Evolutionary conservation across 1,140 invertebrate species (phyloP).

Genomic region (Bactericera cockerelli): DNA sequence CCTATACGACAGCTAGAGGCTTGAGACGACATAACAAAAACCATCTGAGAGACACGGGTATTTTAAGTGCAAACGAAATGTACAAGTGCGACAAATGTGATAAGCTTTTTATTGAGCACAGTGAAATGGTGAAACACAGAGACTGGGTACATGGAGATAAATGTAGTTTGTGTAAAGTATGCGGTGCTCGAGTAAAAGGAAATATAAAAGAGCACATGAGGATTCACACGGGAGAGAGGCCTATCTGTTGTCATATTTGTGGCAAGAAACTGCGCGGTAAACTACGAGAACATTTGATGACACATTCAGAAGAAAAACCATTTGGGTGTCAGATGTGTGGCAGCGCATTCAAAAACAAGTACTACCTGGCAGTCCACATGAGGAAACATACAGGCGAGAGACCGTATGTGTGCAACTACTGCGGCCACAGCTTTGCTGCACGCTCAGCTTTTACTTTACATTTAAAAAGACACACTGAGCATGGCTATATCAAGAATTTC

Average conservation of each 20-base stretch:
- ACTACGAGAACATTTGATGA: constrained; percentile 34
- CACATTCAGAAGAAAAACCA: constrained; percentile 43
- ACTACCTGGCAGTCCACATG: constrained; percentile 34
- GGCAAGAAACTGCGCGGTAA: constrained; percentile 50
- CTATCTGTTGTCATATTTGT: constrained; percentile 46
- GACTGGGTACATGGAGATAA: constrained; percentile 4
- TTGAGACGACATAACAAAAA: constrained; percentile 1
- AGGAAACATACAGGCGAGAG: constrained; percentile 19
- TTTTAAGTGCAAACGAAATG: neutral
- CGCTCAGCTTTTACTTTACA: neutral
- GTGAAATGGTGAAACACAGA: neutral
- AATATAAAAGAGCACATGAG: constrained; percentile 4
- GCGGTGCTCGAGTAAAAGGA: constrained; percentile 25
- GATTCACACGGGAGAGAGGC: constrained; percentile 25
- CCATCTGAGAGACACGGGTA: neutral
- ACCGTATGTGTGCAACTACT: constrained; percentile 15
- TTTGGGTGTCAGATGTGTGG: constrained; percentile 32
- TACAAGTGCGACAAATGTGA: constrained; percentile 2
- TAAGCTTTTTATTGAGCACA: neutral
- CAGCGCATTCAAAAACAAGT: constrained; percentile 33
- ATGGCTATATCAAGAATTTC: neutral
- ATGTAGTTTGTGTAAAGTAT: constrained; percentile 36
- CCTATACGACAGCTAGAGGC: constrained; percentile 21
- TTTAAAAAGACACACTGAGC: neutral
- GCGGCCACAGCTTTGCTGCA: constrained; percentile 54